Evolutionary conservation across 2,113 vertebrate species (phyloP).

Genomic region (Pao palembangensis): DNA sequence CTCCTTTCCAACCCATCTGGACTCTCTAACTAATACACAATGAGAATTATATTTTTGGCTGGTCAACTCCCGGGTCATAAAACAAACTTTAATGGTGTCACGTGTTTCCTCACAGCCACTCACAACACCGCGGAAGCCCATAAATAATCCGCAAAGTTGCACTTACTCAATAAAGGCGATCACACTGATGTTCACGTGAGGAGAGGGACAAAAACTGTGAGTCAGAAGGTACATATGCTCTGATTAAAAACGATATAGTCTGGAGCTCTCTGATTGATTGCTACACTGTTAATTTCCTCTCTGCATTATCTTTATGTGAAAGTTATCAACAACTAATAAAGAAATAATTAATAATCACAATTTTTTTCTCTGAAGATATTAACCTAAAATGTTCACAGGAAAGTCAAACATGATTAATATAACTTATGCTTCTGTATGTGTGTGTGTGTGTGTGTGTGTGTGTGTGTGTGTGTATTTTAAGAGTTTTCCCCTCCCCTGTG

Average conservation of each 20-base stretch:
- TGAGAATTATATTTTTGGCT: slow-evolving; percentile 99
- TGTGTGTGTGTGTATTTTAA: too few relatives aligned
- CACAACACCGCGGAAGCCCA: slow-evolving; percentile 88
- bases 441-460: too few relatives aligned
- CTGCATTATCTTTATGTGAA: too few relatives aligned
- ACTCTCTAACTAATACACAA: slow-evolving; percentile 98
- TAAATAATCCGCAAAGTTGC: slow-evolving; percentile 99
- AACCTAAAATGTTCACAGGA: too few relatives aligned
- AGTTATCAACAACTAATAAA: too few relatives aligned
- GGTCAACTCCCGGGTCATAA: slow-evolving; percentile 99
- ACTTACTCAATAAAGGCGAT: slow-evolving; percentile 79
- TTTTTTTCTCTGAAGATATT: too few relatives aligned
- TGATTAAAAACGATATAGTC: background rate
- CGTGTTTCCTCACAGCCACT: slow-evolving; percentile 97
- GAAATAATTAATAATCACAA: too few relatives aligned
- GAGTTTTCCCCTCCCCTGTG: slow-evolving; percentile 7
- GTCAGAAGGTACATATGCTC: background rate
- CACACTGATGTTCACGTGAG: slow-evolving; percentile 66
- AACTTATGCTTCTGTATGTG: too few relatives aligned
- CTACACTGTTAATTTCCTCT: too few relatives aligned
- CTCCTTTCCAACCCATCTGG: slow-evolving; percentile 92
- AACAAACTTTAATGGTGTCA: slow-evolving; percentile 99
- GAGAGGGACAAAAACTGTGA: slow-evolving; percentile 42
- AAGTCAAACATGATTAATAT: slow-evolving; percentile 10
- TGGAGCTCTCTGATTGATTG: too few relatives aligned